A percentile compares a stretch with the other conserved stretches of the same genome.
Conservation (phyloP, 1,140 invertebrate species). For the Drosophila ohnishii region DNA sequence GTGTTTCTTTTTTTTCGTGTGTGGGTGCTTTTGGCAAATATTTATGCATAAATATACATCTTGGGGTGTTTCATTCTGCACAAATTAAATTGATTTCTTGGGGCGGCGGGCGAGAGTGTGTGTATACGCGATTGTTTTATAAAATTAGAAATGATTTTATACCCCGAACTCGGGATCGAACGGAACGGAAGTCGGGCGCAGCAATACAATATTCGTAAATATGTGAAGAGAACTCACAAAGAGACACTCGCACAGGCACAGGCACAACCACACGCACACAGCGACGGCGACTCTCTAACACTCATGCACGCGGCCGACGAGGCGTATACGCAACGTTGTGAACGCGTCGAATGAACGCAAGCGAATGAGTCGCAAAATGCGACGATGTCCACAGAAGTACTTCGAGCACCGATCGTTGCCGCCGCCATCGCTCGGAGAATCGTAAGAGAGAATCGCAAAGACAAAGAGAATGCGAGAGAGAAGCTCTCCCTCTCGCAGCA, state of each 20-base stretch:
- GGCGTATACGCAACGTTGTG: conserved; percentile 70
- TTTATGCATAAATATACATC: conserved; percentile 51
- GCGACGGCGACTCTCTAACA: conserved; percentile 17
- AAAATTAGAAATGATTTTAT: conserved; percentile 79
- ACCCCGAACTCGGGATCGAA: conserved; percentile 18
- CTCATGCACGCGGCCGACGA: conserved; percentile 44
- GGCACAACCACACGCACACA: conserved; percentile 11
- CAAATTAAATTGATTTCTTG: conserved; percentile 52
- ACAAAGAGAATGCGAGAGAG: not conserved
- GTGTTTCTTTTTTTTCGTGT: conserved; percentile 4
- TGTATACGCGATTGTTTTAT: conserved; percentile 65
- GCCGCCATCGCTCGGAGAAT: not conserved
- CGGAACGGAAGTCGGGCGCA: conserved; percentile 55
- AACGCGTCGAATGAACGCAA: conserved; percentile 63
- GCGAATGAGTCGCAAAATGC: conserved; percentile 52
- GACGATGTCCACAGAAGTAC: conserved; percentile 61
- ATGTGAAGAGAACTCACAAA: conserved; percentile 33
- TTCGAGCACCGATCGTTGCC: conserved; percentile 24
- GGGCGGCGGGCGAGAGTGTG: conserved; percentile 26
- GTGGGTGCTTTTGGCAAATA: conserved; percentile 46
- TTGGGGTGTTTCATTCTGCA: conserved; percentile 39
- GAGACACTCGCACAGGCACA: conserved; percentile 14
- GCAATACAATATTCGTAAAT: conserved; percentile 28
- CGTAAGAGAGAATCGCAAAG: conserved; percentile 8
- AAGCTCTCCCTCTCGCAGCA: conserved; percentile 7